Conservation (phyloP, 1,140 invertebrate species). For the Lepidurus arcticus region DNA sequence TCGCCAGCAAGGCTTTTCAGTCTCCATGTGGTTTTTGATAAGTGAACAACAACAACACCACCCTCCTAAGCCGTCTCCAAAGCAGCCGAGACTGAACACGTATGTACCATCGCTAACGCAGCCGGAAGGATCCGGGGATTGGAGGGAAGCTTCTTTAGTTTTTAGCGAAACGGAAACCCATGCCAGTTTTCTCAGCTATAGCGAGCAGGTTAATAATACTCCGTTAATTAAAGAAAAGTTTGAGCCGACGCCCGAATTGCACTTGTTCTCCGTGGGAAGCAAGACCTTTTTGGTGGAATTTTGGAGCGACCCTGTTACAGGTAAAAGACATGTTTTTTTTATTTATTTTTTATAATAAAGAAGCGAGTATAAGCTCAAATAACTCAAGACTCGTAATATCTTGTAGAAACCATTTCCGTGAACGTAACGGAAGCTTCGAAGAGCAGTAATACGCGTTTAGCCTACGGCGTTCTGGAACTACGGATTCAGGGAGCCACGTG, state of each 20-base stretch:
- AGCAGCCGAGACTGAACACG: background rate
- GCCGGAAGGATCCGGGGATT: background rate
- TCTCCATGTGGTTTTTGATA: constrained; percentile 51
- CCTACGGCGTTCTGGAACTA: constrained; percentile 49
- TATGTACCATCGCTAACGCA: background rate
- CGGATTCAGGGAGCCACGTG: constrained; percentile 50
- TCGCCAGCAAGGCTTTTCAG: constrained; percentile 57
- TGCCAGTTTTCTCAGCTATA: constrained; percentile 1
- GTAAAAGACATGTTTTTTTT: constrained; percentile 38
- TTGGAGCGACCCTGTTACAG: constrained; percentile 50
- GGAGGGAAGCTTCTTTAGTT: constrained; percentile 31
- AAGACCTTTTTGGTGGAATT: constrained; percentile 51
- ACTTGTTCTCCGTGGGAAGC: constrained; percentile 53
- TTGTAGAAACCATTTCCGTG: constrained; percentile 43
- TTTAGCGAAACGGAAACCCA: constrained; percentile 26
- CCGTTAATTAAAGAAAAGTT: background rate
- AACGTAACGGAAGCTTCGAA: constrained; percentile 52
- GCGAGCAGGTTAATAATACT: background rate
- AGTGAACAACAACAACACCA: constrained; percentile 43
- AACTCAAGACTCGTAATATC: background rate
- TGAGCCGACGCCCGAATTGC: constrained; percentile 41
- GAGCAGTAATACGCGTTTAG: constrained; percentile 48
- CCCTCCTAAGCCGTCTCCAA: constrained; percentile 36
- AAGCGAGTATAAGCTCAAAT: background rate
- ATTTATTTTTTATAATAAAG: too few relatives aligned